These are phyloP conservation scores for Drosophila ambigua DNA, from an alignment of 1,140 invertebrate species.

Conservation along the genomic window DNA sequence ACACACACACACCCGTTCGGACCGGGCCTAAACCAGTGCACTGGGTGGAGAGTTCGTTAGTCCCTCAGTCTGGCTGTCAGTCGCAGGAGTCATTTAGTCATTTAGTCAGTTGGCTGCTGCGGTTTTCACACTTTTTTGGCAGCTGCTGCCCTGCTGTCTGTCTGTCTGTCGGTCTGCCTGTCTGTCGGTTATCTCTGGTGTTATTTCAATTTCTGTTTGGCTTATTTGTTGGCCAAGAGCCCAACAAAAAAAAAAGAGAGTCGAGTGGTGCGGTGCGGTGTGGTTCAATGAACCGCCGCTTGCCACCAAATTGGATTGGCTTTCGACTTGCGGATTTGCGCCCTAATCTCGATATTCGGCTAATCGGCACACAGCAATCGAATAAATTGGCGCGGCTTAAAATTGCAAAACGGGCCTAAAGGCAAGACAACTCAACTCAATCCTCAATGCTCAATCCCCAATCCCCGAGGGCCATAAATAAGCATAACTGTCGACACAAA, in stretches of 20 bases:
- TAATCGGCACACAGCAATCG: conserved; percentile 75
- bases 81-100: conserved; percentile 59
- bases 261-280: background rate
- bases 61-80: background rate
- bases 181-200: conserved; percentile 56
- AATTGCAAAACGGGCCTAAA: conserved; percentile 42
- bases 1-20: conserved; percentile 13
- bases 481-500: conserved; percentile 69
- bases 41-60: conserved; percentile 9
- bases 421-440: background rate
- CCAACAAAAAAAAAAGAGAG: conserved; percentile 24
- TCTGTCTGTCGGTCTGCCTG: too few relatives aligned
- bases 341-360: conserved; percentile 71
- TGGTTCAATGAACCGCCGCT: conserved; percentile 46
- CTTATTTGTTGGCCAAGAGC: conserved; percentile 55
- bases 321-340: conserved; percentile 46
- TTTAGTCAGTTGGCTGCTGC: conserved; percentile 50
- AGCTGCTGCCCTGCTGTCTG: conserved; percentile 14
- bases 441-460: conserved; percentile 3
- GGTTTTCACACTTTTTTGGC: conserved; percentile 76
- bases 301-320: conserved; percentile 55
- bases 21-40: conserved; percentile 36
- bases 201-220: conserved; percentile 77
- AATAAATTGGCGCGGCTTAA: conserved; percentile 73
- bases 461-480: conserved; percentile 66